Evolutionary conservation across 2,888 invertebrate genomes (phyloP).

Genomic region (Aelia acuminata): DNA sequence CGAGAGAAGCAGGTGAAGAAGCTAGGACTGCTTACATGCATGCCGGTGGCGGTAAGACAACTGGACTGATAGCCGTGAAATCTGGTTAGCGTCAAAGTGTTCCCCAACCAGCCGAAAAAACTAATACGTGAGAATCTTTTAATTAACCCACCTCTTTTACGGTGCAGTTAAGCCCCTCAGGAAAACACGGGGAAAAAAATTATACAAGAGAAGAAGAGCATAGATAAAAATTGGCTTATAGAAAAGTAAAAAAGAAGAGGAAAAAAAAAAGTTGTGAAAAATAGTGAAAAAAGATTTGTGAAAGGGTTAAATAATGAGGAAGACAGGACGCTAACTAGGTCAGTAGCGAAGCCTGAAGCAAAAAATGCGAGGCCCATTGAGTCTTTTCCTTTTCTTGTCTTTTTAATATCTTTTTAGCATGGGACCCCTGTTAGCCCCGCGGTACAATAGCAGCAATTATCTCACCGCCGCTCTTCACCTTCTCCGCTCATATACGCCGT

Average conservation of each 20-base stretch:
- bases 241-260: conserved; percentile 4
- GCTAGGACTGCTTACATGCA: neutral
- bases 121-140: conserved; percentile 32
- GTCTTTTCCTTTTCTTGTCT: conserved; percentile 36
- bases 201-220: conserved; percentile 26
- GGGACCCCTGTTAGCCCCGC: neutral
- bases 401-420: conserved; percentile 46
- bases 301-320: conserved; percentile 50
- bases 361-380: conserved; percentile 28
- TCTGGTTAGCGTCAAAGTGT: conserved; percentile 24
- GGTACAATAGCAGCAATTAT: neutral
- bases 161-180: conserved; percentile 31
- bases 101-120: neutral
- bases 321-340: conserved; percentile 8
- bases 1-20: neutral
- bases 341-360: neutral
- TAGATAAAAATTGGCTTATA: conserved; percentile 42
- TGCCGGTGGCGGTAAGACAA: conserved; percentile 11
- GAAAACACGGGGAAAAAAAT: neutral
- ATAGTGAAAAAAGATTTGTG: neutral
- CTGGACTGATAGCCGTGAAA: conserved; percentile 34
- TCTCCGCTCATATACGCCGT: neutral
- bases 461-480: neutral
- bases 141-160: conserved; percentile 40
- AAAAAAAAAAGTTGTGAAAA: neutral